These are phyloP conservation scores for Brachymystax lenok DNA, from an alignment of 2,797 vertebrate genomes.

Conservation along the genomic window DNA sequence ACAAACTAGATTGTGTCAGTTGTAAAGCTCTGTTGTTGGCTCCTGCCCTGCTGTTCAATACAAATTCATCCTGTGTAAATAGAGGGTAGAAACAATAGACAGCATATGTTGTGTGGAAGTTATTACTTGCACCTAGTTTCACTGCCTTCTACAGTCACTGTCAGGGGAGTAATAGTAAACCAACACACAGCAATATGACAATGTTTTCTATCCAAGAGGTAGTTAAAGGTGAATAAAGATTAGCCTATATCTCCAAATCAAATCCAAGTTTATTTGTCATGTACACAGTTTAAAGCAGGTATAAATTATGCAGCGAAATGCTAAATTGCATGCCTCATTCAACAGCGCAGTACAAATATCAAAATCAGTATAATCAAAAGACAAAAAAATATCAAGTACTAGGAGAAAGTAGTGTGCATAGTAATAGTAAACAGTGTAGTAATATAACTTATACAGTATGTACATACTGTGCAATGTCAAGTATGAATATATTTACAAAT, in stretches of 20 bases:
- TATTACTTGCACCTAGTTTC: not conserved
- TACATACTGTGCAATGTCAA: no score
- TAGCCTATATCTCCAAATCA: not conserved
- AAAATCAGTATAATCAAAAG: no score
- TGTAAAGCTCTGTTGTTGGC: slow-evolving; percentile 24
- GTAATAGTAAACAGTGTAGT: no score
- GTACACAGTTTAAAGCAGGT: no score
- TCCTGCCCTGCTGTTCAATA: slow-evolving; percentile 18
- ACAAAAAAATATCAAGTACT: no score
- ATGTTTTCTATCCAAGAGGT: not conserved
- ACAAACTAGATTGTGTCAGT: slow-evolving; percentile 27
- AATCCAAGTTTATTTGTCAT: no score
- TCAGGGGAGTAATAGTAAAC: not conserved
- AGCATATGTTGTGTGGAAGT: not conserved
- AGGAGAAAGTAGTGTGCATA: not conserved
- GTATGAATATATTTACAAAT: no score
- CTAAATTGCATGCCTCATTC: no score
- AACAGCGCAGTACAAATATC: no score
- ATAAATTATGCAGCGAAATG: no score
- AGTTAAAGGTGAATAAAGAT: not conserved
- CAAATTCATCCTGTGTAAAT: slow-evolving; percentile 4
- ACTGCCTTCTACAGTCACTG: not conserved
- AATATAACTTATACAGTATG: no score
- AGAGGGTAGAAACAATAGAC: slow-evolving; percentile 15
- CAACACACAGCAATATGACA: not conserved